Conservation (phyloP, 1,140 invertebrate genomes). For the Monomorium pharaonis region DNA sequence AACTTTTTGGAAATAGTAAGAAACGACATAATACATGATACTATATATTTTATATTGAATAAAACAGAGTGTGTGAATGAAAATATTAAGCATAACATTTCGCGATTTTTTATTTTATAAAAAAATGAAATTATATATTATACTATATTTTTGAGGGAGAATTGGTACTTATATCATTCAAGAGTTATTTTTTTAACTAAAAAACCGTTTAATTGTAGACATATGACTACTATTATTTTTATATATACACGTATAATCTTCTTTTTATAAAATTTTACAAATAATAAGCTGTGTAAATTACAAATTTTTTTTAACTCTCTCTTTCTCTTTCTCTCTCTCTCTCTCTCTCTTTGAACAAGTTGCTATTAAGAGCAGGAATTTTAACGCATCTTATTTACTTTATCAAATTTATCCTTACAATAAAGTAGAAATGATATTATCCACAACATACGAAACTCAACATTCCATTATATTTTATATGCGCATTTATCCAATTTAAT, state of each 20-base stretch:
- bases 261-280: too few species aligned
- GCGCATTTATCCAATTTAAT: constrained; percentile 2
- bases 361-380: not conserved
- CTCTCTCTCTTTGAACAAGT: too few species aligned
- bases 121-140: not conserved
- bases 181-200: not conserved
- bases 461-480: not conserved
- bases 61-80: not conserved
- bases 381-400: too few species aligned
- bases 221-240: too few species aligned
- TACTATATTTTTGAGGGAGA: not conserved
- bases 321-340: too few species aligned
- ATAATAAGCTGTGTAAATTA: too few species aligned
- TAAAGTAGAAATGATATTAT: not conserved
- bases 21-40: not conserved
- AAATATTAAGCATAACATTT: not conserved
- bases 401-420: not conserved
- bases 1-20: not conserved
- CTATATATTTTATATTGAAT: not conserved
- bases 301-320: too few species aligned
- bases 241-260: too few species aligned
- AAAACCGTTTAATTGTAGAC: not conserved
- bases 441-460: not conserved
- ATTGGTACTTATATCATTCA: not conserved
- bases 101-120: not conserved